Conservation (phyloP, 2,888 invertebrate genomes). For the Pseudococcus jackbeardsleyi region DNA sequence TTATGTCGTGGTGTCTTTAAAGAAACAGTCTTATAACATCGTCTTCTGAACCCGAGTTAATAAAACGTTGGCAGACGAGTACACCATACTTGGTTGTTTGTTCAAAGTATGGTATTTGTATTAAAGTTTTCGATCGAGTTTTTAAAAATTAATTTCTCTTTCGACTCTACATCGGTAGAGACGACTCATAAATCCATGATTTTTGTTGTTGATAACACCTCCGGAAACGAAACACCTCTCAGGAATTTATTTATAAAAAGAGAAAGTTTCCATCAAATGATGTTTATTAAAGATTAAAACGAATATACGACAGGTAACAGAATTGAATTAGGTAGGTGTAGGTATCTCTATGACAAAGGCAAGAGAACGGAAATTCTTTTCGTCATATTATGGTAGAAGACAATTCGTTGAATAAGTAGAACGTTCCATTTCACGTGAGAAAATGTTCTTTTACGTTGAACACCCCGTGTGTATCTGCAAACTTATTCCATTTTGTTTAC, state of each 20-base stretch:
- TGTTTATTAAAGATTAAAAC: slow-evolving; percentile 1
- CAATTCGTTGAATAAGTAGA: slow-evolving; percentile 18
- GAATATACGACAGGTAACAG: background rate
- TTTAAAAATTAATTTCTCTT: background rate
- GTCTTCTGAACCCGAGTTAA: background rate
- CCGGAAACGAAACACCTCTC: no score
- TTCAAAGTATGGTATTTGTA: background rate
- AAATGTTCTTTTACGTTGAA: slow-evolving; percentile 22
- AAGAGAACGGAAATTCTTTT: background rate
- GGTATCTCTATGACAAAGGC: background rate
- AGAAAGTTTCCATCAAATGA: background rate
- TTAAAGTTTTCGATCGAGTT: slow-evolving; percentile 4
- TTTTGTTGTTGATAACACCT: no score
- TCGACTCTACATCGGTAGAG: no score
- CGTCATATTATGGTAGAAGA: background rate
- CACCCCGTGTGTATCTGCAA: background rate
- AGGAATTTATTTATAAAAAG: no score
- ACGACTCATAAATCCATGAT: no score
- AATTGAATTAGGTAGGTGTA: background rate
- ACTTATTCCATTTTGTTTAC: slow-evolving; percentile 41
- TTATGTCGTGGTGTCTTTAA: slow-evolving; percentile 15
- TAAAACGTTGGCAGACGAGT: background rate
- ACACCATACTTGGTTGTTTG: background rate
- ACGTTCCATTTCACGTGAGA: slow-evolving; percentile 11
- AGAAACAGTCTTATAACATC: slow-evolving; percentile 4